These are phyloP conservation scores for Saccostrea glomerata DNA, from an alignment of 1,140 invertebrate genomes.

Conservation along the genomic window DNA sequence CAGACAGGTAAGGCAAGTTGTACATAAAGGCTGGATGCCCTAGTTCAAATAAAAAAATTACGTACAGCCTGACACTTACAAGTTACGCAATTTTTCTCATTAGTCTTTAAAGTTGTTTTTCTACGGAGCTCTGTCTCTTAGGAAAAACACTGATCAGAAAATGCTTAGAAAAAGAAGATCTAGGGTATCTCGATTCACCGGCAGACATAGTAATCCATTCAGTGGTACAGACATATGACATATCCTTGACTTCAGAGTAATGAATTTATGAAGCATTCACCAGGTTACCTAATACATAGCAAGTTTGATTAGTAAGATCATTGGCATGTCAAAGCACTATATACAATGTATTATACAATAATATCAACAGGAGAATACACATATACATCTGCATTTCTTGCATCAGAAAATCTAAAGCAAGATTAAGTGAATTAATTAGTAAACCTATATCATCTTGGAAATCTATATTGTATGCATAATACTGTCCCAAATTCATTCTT, in stretches of 20 bases:
- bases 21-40: background rate
- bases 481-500: background rate
- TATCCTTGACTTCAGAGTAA: background rate
- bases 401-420: background rate
- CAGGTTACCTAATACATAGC: background rate
- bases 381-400: background rate
- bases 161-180: background rate
- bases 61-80: background rate
- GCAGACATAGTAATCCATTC: background rate
- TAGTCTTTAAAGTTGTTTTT: background rate
- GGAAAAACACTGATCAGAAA: background rate
- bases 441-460: background rate
- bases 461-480: constrained; percentile 6
- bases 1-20: background rate
- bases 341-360: background rate
- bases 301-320: background rate
- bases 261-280: background rate
- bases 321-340: background rate
- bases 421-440: too few relatives aligned
- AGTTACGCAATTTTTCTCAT: background rate
- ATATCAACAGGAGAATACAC: background rate
- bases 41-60: background rate
- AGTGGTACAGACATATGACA: background rate
- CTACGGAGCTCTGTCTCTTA: background rate
- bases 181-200: background rate